Conservation (phyloP, 92 coral and sea anemone genomes). For the Micromussa lordhowensis region DNA sequence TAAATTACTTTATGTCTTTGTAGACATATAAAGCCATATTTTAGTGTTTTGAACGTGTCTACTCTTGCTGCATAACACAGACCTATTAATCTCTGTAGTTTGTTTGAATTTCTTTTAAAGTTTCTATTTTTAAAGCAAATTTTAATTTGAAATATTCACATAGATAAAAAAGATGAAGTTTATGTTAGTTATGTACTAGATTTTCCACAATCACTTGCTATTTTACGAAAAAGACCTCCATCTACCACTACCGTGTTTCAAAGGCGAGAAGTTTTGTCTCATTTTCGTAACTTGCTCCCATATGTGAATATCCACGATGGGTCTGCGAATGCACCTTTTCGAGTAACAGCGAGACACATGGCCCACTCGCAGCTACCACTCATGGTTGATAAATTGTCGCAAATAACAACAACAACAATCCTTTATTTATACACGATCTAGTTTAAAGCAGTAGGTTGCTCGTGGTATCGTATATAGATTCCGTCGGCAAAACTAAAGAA, state of each 20-base stretch:
- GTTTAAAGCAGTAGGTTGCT: too few relatives aligned
- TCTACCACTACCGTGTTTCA: neutral
- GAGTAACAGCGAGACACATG: neutral
- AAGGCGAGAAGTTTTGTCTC: neutral
- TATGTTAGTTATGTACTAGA: too few relatives aligned
- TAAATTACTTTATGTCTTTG: neutral
- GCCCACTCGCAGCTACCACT: slow-evolving; percentile 10
- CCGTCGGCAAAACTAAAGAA: slow-evolving; percentile 47
- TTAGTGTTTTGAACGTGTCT: neutral
- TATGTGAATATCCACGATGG: neutral
- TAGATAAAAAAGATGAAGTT: too few relatives aligned
- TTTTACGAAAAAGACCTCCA: neutral
- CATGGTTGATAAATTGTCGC: slow-evolving; percentile 40
- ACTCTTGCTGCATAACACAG: neutral
- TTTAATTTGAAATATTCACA: neutral
- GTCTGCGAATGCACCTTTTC: neutral
- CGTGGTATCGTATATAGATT: too few relatives aligned
- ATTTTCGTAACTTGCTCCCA: neutral
- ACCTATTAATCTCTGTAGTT: neutral
- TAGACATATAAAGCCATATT: neutral
- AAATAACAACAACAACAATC: too few relatives aligned
- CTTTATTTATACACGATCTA: too few relatives aligned
- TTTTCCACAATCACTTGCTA: neutral
- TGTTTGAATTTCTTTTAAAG: too few relatives aligned
- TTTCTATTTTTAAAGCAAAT: neutral